A percentile compares a stretch with the other conserved stretches of the same genome.
phyloP scores from a whole-genome alignment of 2,888 invertebrate genomes.

The Leptopilina myrica region DNA sequence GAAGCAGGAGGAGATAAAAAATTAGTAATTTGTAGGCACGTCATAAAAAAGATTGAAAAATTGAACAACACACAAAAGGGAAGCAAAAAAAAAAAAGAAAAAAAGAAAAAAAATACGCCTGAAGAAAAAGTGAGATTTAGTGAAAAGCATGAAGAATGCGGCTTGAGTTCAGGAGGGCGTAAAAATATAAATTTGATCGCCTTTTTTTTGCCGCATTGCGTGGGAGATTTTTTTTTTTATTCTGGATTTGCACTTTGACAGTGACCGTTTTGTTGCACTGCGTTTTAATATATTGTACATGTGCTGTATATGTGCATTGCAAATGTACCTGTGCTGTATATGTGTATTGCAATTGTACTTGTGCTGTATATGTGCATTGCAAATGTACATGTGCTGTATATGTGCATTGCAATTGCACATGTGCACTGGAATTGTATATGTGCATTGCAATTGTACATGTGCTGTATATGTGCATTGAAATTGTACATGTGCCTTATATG shows the following conservation, averaged over 20 bases:
- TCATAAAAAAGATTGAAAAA: neutral
- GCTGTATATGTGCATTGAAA: no score
- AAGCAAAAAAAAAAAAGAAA: neutral
- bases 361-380: no score
- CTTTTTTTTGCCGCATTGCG: neutral
- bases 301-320: neutral
- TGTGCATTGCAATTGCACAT: no score
- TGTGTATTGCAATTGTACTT: no score
- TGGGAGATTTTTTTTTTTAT: neutral
- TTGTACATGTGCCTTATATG: neutral
- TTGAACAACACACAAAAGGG: neutral
- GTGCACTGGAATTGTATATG: no score
- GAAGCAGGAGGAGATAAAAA: neutral
- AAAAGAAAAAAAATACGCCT: no score
- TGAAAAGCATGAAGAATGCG: conserved; percentile 10
- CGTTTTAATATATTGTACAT: neutral
- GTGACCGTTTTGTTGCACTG: conserved; percentile 8
- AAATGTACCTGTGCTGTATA: no score
- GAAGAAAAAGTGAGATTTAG: conserved; percentile 7
- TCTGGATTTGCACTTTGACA: conserved; percentile 26
- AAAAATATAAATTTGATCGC: conserved; percentile 26
- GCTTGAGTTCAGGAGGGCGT: conserved; percentile 7
- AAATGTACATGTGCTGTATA: no score
- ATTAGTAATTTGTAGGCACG: neutral
- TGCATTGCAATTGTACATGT: no score